Percentiles rank a stretch among this genome's conserved stretches.
These are phyloP conservation scores for Gymnogyps californianus DNA, from an alignment of 2,113 vertebrate genomes.

Conservation along the genomic window DNA sequence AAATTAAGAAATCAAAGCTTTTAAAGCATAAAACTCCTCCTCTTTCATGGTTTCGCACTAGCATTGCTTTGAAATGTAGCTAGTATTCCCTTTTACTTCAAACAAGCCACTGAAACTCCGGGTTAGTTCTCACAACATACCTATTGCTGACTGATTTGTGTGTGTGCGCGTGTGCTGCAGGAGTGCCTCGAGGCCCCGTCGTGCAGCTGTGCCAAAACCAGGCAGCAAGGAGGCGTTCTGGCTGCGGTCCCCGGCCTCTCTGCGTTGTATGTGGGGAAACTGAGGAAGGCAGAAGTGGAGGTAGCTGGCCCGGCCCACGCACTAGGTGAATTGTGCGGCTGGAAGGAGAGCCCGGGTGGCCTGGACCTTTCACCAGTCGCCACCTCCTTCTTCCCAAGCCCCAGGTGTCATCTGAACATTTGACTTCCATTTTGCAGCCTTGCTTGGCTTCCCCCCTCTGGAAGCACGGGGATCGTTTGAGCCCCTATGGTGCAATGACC, in stretches of 20 bases:
- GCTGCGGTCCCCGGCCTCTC: rapidly evolving
- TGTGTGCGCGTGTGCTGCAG: rapidly evolving
- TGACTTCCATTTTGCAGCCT: background rate
- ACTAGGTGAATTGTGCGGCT: rapidly evolving
- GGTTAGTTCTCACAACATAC: background rate
- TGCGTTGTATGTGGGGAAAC: rapidly evolving
- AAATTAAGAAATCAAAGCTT: background rate
- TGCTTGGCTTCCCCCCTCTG: background rate
- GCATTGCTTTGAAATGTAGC: background rate
- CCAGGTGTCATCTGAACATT: background rate
- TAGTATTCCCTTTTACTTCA: background rate
- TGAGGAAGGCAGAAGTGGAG: background rate
- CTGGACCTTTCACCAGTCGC: rapidly evolving
- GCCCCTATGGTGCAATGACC: background rate
- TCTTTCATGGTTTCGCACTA: background rate
- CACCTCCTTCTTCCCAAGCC: background rate
- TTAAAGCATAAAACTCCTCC: background rate
- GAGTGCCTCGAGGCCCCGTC: rapidly evolving
- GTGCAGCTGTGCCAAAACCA: background rate
- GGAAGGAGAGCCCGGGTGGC: background rate
- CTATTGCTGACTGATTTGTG: rapidly evolving
- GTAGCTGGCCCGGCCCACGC: background rate
- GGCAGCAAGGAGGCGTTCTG: rapidly evolving
- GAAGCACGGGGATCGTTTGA: background rate
- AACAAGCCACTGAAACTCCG: background rate